phyloP scores from a whole-genome alignment of 2,888 invertebrate species.

The Agriopis aurantiaria region DNA sequence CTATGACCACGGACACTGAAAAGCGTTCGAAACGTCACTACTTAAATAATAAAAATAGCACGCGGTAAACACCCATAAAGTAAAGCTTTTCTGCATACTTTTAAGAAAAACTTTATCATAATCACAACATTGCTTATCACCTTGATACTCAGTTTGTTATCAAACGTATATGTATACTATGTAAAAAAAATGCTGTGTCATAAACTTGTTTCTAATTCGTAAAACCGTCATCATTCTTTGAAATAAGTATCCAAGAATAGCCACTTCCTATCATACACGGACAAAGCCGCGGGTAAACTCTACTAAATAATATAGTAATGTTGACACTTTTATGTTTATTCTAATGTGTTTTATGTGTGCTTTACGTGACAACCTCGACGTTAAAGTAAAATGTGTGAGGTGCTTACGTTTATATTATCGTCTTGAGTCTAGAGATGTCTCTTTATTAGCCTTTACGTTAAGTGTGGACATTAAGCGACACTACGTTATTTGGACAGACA shows the following conservation, averaged over 20 bases:
- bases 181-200: not conserved
- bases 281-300: slow-evolving; percentile 36
- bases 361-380: slow-evolving; percentile 47
- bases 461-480: slow-evolving; percentile 22
- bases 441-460: slow-evolving; percentile 42
- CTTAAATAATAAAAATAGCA: too few relatives aligned
- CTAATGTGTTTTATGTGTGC: slow-evolving; percentile 54
- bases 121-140: too few relatives aligned
- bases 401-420: slow-evolving; percentile 43
- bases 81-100: too few relatives aligned
- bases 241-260: too few relatives aligned
- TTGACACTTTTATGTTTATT: slow-evolving; percentile 61
- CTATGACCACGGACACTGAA: too few relatives aligned
- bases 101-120: too few relatives aligned
- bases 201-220: not conserved
- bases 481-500: slow-evolving; percentile 8
- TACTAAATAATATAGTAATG: slow-evolving; percentile 54
- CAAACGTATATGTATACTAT: too few relatives aligned
- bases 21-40: too few relatives aligned
- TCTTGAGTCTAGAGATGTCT: slow-evolving; percentile 34
- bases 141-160: too few relatives aligned
- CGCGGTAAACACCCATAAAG: too few relatives aligned
- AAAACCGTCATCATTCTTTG: slow-evolving; percentile 3
- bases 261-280: slow-evolving; percentile 1
- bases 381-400: slow-evolving; percentile 49